phyloP scores from a whole-genome alignment of 2,113 vertebrate genomes.

The Indicator maculatus region DNA sequence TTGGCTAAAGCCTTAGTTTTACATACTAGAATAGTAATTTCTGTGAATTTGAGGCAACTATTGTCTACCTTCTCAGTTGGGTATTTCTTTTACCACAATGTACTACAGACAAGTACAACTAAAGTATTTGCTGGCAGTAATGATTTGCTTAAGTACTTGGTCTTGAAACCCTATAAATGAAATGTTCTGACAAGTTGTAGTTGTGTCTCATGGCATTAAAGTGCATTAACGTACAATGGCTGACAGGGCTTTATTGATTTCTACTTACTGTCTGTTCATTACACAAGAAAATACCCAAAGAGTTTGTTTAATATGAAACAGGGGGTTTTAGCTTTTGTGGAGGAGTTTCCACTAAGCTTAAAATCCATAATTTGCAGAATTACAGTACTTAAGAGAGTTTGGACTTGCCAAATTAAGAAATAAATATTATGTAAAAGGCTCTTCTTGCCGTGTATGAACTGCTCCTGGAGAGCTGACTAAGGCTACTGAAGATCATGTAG shows the following conservation, averaged over 20 bases:
- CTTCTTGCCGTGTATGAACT: background rate
- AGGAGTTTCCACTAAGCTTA: background rate
- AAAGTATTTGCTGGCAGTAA: background rate
- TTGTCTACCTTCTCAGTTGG: background rate
- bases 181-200: background rate
- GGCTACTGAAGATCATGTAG: background rate
- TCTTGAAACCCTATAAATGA: background rate
- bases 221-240: background rate
- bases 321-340: background rate
- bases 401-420: background rate
- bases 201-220: background rate
- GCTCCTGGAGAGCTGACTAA: background rate
- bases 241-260: background rate
- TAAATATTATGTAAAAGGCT: background rate
- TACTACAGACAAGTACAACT: background rate
- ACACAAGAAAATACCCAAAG: background rate
- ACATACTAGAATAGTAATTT: background rate
- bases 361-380: background rate
- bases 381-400: background rate
- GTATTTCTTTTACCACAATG: background rate
- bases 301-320: background rate
- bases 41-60: background rate
- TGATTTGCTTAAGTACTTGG: background rate
- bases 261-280: background rate
- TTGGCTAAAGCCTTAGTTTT: background rate